Percentiles rank a stretch among this genome's conserved stretches.
Conservation (phyloP, 2,888 invertebrate species). For the Drosophila buzzatii region DNA sequence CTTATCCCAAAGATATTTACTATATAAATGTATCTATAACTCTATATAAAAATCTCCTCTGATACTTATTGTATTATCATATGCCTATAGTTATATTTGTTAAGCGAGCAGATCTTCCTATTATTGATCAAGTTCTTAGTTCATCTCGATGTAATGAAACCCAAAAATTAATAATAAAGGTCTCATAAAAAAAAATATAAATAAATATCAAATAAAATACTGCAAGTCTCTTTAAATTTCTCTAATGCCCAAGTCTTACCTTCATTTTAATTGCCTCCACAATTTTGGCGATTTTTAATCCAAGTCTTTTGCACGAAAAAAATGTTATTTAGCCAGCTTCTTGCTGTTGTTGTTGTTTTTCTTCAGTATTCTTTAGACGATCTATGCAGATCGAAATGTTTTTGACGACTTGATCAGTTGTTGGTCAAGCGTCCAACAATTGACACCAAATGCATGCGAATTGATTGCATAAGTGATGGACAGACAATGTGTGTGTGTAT, state of each 20-base stretch:
- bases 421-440: slow-evolving; percentile 59
- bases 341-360: slow-evolving; percentile 17
- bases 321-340: slow-evolving; percentile 57
- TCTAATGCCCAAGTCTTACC: slow-evolving; percentile 58
- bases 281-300: slow-evolving; percentile 84
- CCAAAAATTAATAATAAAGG: too few relatives aligned
- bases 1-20: too few relatives aligned
- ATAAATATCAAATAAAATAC: too few relatives aligned
- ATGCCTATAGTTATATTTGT: too few relatives aligned
- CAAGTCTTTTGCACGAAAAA: slow-evolving; percentile 72
- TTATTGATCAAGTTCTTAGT: too few relatives aligned
- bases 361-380: slow-evolving; percentile 8
- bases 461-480: slow-evolving; percentile 41
- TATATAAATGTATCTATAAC: too few relatives aligned
- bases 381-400: slow-evolving; percentile 32
- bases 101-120: too few relatives aligned
- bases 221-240: not conserved
- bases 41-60: too few relatives aligned
- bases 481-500: slow-evolving; percentile 4
- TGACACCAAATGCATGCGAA: slow-evolving; percentile 49
- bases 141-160: too few relatives aligned
- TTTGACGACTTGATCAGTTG: slow-evolving; percentile 57
- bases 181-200: too few relatives aligned
- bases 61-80: too few relatives aligned
- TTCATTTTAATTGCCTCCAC: slow-evolving; percentile 85